A percentile compares a stretch with the other conserved stretches of the same genome.
These are phyloP conservation scores for Trachelipus rathkii DNA, from an alignment of 1,140 invertebrate genomes.

Conservation along the genomic window DNA sequence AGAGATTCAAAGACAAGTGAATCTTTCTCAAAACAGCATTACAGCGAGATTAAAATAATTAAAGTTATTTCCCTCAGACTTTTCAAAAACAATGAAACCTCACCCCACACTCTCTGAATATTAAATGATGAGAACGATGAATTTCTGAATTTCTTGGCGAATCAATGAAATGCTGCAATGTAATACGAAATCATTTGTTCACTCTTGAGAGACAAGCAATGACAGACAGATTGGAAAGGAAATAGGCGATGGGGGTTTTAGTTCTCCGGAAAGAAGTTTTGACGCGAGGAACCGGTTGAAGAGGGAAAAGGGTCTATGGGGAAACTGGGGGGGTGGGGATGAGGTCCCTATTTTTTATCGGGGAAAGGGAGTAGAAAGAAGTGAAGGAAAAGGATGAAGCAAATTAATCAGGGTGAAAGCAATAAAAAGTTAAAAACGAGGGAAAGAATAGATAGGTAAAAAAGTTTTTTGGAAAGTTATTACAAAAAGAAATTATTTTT, in stretches of 20 bases:
- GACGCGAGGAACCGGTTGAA: neutral
- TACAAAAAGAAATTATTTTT: neutral
- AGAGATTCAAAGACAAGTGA: too few relatives aligned
- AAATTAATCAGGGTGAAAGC: neutral
- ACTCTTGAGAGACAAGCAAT: conserved; percentile 9
- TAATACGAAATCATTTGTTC: neutral
- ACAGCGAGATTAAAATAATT: too few relatives aligned
- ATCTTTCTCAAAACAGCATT: too few relatives aligned
- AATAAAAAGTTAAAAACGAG: neutral
- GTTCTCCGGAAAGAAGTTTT: neutral
- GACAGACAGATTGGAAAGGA: conserved; percentile 7
- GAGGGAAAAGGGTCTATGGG: neutral
- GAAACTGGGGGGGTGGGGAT: neutral
- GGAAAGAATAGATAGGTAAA: neutral
- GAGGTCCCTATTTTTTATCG: neutral
- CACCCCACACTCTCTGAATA: neutral
- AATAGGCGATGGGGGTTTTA: neutral
- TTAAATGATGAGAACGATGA: neutral
- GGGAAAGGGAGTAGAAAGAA: neutral
- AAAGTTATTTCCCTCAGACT: too few relatives aligned
- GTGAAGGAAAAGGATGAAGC: neutral
- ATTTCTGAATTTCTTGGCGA: neutral
- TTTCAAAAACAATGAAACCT: neutral
- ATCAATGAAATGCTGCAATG: neutral
- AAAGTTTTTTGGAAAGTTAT: neutral